phyloP scores from a whole-genome alignment of 1,140 invertebrate genomes.

The Papilio machaon region DNA sequence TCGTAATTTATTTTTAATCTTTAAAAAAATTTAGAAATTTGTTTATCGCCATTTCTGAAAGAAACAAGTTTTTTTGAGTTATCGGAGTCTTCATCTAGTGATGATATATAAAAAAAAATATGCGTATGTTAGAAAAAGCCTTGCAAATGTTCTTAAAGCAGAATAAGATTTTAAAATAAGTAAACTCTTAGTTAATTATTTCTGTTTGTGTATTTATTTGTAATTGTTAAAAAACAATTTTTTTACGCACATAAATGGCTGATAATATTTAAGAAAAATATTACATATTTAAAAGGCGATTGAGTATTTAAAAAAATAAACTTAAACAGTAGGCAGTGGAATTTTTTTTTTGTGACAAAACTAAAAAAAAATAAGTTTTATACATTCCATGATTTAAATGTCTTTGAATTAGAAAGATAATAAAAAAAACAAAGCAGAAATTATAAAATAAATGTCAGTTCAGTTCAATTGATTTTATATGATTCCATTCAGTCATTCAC shows the following conservation, averaged over 20 bases:
- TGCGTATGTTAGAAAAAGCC: no score
- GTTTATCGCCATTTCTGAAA: no score
- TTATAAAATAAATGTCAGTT: background rate
- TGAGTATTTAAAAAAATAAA: conserved; percentile 17
- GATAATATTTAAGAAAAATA: background rate
- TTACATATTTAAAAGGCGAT: background rate
- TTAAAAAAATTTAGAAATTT: no score
- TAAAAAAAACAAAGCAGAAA: background rate
- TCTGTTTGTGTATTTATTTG: no score
- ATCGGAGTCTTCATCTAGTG: no score
- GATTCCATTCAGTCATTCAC: background rate
- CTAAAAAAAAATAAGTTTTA: background rate
- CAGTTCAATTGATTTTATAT: background rate
- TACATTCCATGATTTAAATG: background rate
- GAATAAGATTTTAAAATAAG: no score
- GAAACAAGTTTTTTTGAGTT: no score
- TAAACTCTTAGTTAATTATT: no score
- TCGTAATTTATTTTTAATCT: no score
- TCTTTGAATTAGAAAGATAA: background rate
- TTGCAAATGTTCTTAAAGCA: no score
- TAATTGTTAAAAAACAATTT: no score
- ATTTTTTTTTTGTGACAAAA: background rate
- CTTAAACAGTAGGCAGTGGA: background rate
- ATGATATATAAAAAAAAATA: no score
- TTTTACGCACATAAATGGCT: background rate